phyloP scores from a whole-genome alignment of 2,888 invertebrate species.

The Hanleya hanleyi region DNA sequence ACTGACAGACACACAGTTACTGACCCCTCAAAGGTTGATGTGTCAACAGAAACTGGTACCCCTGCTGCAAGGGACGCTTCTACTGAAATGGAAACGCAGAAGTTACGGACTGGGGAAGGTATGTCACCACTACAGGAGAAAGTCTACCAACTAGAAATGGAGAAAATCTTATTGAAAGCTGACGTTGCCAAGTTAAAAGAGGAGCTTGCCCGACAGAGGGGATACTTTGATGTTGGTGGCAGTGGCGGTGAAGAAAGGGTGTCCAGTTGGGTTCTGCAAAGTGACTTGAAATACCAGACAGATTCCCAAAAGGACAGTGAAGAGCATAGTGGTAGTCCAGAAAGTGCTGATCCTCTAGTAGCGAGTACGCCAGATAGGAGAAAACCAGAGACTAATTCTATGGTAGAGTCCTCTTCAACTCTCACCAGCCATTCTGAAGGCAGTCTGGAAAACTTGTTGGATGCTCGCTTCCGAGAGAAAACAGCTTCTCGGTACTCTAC shows the following conservation, averaged over 20 bases:
- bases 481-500: neutral
- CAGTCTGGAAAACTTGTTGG: neutral
- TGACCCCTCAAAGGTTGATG: neutral
- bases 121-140: neutral
- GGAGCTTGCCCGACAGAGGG: conserved; percentile 1
- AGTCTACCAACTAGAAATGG: conserved; percentile 8
- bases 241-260: neutral
- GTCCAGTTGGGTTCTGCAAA: neutral
- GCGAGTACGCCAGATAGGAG: neutral
- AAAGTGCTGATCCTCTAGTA: neutral
- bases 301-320: neutral
- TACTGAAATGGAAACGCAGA: neutral
- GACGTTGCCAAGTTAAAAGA: conserved; percentile 11
- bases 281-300: neutral
- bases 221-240: neutral
- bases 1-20: too few relatives aligned
- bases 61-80: neutral
- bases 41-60: neutral
- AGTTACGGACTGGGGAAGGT: neutral
- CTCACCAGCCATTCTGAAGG: neutral
- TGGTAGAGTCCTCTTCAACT: neutral
- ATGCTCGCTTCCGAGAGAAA: neutral
- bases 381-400: neutral
- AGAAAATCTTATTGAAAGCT: conserved; percentile 4
- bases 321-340: neutral